Evolutionary conservation across 2,888 invertebrate genomes (phyloP).

Genomic region (Bimastos eiseni): DNA sequence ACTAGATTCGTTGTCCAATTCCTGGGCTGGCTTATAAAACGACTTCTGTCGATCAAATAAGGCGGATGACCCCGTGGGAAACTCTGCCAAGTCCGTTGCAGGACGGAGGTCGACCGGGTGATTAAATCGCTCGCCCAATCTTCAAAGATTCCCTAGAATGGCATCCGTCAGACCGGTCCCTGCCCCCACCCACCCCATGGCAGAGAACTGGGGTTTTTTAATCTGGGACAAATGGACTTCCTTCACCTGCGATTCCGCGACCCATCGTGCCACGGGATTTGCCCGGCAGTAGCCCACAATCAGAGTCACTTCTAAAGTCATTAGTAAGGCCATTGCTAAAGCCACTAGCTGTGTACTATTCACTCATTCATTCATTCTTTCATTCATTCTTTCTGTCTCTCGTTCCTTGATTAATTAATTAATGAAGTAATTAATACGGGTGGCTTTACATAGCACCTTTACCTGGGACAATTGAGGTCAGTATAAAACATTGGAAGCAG

Average conservation of each 20-base stretch:
- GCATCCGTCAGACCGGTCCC: neutral
- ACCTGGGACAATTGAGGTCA: no score
- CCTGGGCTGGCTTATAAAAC: neutral
- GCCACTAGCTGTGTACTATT: no score
- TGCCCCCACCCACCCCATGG: neutral
- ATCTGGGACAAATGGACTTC: neutral
- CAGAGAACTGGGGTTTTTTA: neutral
- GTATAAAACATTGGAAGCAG: no score
- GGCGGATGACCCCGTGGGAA: neutral
- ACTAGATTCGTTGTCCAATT: neutral
- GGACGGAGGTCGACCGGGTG: no score
- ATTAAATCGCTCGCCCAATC: neutral
- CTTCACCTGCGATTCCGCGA: neutral
- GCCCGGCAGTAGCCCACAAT: neutral
- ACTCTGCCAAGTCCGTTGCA: neutral
- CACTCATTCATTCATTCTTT: no score
- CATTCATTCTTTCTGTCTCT: no score
- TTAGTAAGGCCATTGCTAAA: neutral
- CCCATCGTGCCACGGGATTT: no score
- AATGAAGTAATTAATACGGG: no score
- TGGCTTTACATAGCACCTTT: no score
- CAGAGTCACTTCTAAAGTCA: neutral
- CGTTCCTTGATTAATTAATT: no score
- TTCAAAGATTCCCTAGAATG: neutral
- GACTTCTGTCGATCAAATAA: neutral